Percentiles rank a stretch among this genome's conserved stretches.
Evolutionary conservation across 2,797 vertebrate genomes (phyloP).

Genomic region (Hoplostethus atlanticus): DNA sequence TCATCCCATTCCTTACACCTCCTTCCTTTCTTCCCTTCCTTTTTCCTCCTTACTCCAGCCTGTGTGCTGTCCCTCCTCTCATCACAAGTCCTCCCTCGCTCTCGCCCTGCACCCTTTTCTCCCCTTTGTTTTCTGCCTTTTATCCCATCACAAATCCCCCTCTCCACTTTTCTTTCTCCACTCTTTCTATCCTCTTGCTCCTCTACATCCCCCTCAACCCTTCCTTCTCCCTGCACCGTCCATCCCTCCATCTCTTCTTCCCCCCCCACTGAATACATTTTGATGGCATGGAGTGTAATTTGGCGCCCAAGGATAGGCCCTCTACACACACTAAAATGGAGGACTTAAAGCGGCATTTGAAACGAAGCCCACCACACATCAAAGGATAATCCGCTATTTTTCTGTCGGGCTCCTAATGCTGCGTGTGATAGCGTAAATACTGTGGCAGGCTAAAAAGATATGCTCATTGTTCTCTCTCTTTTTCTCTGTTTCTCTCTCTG

Average conservation of each 20-base stretch:
- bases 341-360: constrained; percentile 81
- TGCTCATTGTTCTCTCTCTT: constrained; percentile 65
- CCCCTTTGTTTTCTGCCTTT: background rate
- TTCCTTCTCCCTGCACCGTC: constrained; percentile 37
- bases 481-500: constrained; percentile 40
- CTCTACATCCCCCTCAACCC: constrained; percentile 54
- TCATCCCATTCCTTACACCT: background rate
- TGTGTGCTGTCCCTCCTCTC: background rate
- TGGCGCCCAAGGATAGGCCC: constrained; percentile 70
- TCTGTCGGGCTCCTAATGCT: constrained; percentile 75
- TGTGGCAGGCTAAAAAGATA: constrained; percentile 72
- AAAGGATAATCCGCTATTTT: constrained; percentile 84
- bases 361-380: constrained; percentile 81
- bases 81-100: constrained; percentile 32
- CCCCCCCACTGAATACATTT: constrained; percentile 39
- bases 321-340: constrained; percentile 71
- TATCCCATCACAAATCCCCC: constrained; percentile 4
- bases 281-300: constrained; percentile 75
- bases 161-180: constrained; percentile 36
- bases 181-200: constrained; percentile 45
- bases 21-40: constrained; percentile 35
- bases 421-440: constrained; percentile 72
- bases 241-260: constrained; percentile 2
- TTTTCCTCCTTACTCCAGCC: constrained; percentile 34
- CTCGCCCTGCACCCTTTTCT: constrained; percentile 21